These are phyloP conservation scores for Sphinx pinastri DNA, from an alignment of 2,888 invertebrate genomes.

Conservation along the genomic window DNA sequence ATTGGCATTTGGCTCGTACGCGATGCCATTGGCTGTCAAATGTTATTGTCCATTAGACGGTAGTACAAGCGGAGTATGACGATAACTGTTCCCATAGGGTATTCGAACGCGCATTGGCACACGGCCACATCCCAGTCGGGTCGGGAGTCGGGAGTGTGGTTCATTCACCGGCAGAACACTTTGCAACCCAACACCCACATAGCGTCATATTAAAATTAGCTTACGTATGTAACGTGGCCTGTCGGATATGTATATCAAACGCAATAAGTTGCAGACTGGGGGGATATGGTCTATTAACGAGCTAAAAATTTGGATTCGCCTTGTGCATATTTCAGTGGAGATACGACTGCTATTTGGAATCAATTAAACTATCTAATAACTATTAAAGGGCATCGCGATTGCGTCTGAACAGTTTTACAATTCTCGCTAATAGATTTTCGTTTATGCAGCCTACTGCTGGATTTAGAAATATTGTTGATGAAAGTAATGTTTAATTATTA, in stretches of 20 bases:
- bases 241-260: slow-evolving; percentile 18
- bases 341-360: no score
- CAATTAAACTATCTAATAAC: no score
- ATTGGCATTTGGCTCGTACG: slow-evolving; percentile 36
- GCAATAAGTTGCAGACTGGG: slow-evolving; percentile 1
- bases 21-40: slow-evolving; percentile 32
- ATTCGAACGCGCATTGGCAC: slow-evolving; percentile 61
- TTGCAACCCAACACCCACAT: slow-evolving; percentile 34
- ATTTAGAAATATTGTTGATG: no score
- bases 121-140: slow-evolving; percentile 55
- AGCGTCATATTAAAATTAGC: slow-evolving; percentile 44
- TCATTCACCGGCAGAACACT: slow-evolving; percentile 51
- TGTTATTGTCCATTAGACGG: slow-evolving; percentile 54
- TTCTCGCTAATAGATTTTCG: no score
- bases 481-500: no score
- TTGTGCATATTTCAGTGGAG: no score
- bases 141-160: slow-evolving; percentile 44
- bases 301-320: not conserved
- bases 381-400: no score
- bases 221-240: slow-evolving; percentile 39
- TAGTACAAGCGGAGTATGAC: slow-evolving; percentile 51
- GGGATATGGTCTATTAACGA: slow-evolving; percentile 10
- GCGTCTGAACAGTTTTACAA: no score
- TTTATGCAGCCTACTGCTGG: no score
- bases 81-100: slow-evolving; percentile 57